phyloP scores from a whole-genome alignment of 2,888 invertebrate genomes.

The Pyrrhosoma nymphula region DNA sequence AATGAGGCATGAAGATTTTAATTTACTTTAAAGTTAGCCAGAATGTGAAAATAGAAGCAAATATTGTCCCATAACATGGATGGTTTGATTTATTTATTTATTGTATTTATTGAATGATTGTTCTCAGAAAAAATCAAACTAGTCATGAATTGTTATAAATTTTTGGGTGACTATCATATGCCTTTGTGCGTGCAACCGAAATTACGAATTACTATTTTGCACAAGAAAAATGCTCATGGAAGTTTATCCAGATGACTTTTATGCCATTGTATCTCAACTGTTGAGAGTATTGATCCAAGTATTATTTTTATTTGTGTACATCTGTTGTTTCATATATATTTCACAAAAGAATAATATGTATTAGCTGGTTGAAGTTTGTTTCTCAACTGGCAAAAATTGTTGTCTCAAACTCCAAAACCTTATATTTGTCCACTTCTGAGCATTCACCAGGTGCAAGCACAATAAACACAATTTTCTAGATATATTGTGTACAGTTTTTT shows the following conservation, averaged over 20 bases:
- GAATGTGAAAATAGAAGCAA: neutral
- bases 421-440: neutral
- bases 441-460: neutral
- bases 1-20: too few relatives aligned
- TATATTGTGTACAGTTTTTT: neutral
- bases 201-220: neutral
- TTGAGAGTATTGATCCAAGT: neutral
- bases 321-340: neutral
- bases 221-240: neutral
- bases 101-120: slow-evolving; percentile 24
- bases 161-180: neutral
- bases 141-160: neutral
- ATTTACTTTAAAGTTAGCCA: neutral
- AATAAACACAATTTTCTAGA: neutral
- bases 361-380: neutral
- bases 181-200: neutral
- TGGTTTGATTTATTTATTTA: neutral
- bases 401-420: neutral
- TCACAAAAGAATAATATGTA: neutral
- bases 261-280: neutral
- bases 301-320: neutral
- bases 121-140: neutral
- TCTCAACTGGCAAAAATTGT: neutral
- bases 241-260: neutral
- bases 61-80: neutral